Evolutionary conservation across 2,888 invertebrate species (phyloP), one percentile per base, ranked within the genome.

Genomic region (Lucinisca nassula): DNA sequence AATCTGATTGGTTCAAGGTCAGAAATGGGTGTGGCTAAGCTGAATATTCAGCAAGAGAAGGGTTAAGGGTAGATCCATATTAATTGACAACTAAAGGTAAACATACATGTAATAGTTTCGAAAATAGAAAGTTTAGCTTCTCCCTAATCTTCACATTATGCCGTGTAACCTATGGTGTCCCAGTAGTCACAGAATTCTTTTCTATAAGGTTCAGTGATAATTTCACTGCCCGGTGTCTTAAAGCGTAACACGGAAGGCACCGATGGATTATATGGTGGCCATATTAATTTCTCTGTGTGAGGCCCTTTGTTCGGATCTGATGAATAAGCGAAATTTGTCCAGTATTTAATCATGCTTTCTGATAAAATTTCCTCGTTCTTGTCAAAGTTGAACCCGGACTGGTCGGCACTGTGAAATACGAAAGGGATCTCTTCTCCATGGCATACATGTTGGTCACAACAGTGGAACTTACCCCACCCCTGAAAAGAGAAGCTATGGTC

Each of bases 261-360:
- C 21, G 40, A 70, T 2, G 72, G 1, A n/a, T 82, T 80, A 83
- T 93, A 93, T 32, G 49, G 55, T 8, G 94, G 94, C 94, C 94
- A 93, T 32, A 80, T 21, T 4, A 87, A 12, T 45, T 79, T 49
- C 12, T 72, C 81, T 24, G 38, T 32, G 38, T 88, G 75, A 14
- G 88, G 87, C 14, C 93, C 92, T 38, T 76, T 75, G 67, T 92
- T 92, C 0, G 94, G 94, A 75, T 94, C 88, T 40, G 94, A 94
- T 17, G 92, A 91, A 76, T 94, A 94, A 6, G 95, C 95, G 76
- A 95, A 95, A 83, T 95, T 95, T n/a, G 94, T 90, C 94, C 94
- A 95, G 79, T 93, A 94, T 0, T 82, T 55, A 40, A 94, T 94
- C 74, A 95, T 75, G 10, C 79, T 55, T 30, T 89, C 77, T 6